These are phyloP conservation scores for Sitta europaea DNA, from an alignment of 2,113 vertebrate species.

Conservation along the genomic window DNA sequence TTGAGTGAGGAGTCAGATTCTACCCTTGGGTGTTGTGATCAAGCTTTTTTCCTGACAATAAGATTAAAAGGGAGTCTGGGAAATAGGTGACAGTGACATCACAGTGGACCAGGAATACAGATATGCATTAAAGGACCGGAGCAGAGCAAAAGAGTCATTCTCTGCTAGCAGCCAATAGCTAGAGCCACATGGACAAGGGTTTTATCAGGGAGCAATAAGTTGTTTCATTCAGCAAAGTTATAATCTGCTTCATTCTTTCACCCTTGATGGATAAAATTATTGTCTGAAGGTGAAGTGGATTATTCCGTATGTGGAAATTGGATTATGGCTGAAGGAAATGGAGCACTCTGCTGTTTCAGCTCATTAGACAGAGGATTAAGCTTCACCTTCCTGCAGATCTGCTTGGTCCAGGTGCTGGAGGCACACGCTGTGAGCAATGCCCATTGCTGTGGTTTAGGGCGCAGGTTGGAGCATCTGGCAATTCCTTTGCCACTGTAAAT, in stretches of 20 bases:
- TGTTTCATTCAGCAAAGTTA: neutral
- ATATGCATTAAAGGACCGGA: neutral
- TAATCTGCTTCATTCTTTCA: slow-evolving; percentile 22
- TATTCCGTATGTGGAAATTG: slow-evolving; percentile 39
- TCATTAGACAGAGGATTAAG: slow-evolving; percentile 13
- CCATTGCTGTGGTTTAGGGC: neutral
- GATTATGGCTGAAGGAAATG: slow-evolving; percentile 42
- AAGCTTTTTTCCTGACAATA: neutral
- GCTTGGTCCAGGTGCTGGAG: neutral
- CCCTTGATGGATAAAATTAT: slow-evolving; percentile 3
- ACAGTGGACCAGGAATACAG: neutral
- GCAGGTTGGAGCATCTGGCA: neutral
- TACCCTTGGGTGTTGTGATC: neutral
- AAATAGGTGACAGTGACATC: neutral
- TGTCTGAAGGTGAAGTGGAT: slow-evolving; percentile 20
- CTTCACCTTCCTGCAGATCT: neutral
- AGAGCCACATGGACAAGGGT: neutral
- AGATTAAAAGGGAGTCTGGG: neutral
- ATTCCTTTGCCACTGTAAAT: neutral
- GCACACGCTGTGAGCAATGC: rapidly evolving
- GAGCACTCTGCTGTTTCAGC: neutral
- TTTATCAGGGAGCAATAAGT: neutral
- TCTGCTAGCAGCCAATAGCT: neutral
- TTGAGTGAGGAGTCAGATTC: neutral
- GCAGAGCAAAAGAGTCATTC: neutral